phyloP scores from a whole-genome alignment of 2,797 vertebrate species.

The Dromococcyx pavoninus region DNA sequence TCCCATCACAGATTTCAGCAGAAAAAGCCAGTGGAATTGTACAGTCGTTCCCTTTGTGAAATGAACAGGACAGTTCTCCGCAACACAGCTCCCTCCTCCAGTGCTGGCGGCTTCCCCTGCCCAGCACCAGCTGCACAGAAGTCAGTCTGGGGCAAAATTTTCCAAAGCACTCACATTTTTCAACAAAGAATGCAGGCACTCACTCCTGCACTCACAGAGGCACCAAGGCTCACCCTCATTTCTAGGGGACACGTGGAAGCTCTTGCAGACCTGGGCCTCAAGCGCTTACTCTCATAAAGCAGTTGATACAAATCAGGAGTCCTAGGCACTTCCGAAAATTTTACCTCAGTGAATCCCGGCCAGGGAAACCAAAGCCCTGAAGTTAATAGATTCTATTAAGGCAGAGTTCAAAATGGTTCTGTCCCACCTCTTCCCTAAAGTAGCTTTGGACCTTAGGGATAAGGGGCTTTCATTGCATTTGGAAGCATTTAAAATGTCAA shows the following conservation, averaged over 20 bases:
- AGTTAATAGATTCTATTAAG: constrained; percentile 40
- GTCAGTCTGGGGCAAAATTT: constrained; percentile 34
- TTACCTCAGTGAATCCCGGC: constrained; percentile 41
- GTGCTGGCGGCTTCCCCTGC: background rate
- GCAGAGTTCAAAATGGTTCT: constrained; percentile 41
- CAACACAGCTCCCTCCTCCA: background rate
- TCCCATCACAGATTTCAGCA: fast-evolving
- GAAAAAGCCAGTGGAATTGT: background rate
- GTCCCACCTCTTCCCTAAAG: background rate
- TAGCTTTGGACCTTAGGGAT: background rate
- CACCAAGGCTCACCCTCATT: fast-evolving
- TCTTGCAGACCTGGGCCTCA: background rate
- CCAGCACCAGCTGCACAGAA: constrained; percentile 11
- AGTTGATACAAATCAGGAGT: background rate
- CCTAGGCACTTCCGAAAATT: constrained; percentile 50
- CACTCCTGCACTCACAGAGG: background rate
- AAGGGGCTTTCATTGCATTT: background rate
- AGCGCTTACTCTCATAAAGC: background rate
- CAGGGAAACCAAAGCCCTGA: constrained; percentile 27
- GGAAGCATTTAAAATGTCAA: constrained; percentile 29
- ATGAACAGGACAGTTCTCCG: constrained; percentile 32
- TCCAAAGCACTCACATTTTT: background rate
- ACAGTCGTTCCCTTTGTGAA: background rate
- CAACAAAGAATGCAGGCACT: background rate
- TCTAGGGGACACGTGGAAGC: background rate